Evolutionary conservation across 1,140 invertebrate genomes (phyloP).

Genomic region (Calycopis cecrops): DNA sequence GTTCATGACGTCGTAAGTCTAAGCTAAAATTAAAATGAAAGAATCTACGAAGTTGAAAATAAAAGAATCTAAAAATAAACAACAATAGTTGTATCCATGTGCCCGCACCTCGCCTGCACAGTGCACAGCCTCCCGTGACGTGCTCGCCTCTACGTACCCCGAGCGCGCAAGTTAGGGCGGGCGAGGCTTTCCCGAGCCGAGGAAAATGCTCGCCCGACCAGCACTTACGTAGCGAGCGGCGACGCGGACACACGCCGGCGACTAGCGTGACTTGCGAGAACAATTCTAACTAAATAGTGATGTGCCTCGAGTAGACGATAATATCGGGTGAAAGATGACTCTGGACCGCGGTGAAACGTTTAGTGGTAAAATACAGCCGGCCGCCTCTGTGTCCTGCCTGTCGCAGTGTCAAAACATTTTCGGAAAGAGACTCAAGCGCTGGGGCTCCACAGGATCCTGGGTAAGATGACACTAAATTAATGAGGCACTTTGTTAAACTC

Average conservation of each 20-base stretch:
- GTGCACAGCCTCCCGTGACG: constrained; percentile 1
- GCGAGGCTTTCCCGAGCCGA: constrained; percentile 49
- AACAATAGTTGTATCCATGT: not conserved
- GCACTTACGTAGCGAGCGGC: constrained; percentile 44
- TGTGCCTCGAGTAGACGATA: not conserved
- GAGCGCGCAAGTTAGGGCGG: constrained; percentile 36
- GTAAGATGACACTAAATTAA: constrained; percentile 58
- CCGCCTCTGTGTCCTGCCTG: constrained; percentile 69
- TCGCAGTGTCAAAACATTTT: constrained; percentile 74
- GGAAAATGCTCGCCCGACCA: constrained; percentile 38
- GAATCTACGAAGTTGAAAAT: too few species aligned
- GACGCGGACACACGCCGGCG: constrained; percentile 40
- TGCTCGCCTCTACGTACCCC: constrained; percentile 3
- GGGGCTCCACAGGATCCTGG: constrained; percentile 83
- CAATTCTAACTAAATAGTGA: constrained; percentile 12
- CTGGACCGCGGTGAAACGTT: constrained; percentile 62
- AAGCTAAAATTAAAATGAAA: too few species aligned
- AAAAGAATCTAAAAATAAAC: too few species aligned
- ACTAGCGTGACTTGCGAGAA: constrained; percentile 17
- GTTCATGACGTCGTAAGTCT: too few species aligned
- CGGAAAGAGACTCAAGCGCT: constrained; percentile 78
- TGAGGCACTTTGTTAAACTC: constrained; percentile 1
- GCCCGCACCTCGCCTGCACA: constrained; percentile 6
- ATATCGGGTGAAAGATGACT: constrained; percentile 48
- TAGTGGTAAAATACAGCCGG: constrained; percentile 67